Evolutionary conservation across 2,888 invertebrate genomes (phyloP).

Genomic region (Rhingia campestris): DNA sequence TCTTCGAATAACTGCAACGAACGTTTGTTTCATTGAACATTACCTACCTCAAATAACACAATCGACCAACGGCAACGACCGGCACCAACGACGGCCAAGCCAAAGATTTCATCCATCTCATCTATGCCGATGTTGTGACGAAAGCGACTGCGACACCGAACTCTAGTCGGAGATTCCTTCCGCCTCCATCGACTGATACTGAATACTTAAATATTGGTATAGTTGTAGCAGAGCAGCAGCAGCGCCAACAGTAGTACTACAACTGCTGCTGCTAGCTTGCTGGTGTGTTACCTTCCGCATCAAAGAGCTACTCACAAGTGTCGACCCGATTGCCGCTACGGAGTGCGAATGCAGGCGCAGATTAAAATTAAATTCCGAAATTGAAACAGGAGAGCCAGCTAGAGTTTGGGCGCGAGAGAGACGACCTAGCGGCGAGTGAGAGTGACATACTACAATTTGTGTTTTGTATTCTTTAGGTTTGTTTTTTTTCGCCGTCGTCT

Average conservation of each 20-base stretch:
- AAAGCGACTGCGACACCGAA: slow-evolving; percentile 33
- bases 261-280: slow-evolving; percentile 1
- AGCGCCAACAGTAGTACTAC: slow-evolving; percentile 16
- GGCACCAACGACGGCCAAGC: slow-evolving; percentile 17
- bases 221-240: slow-evolving; percentile 33
- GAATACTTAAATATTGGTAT: background rate
- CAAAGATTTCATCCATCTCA: slow-evolving; percentile 53
- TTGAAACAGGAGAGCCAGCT: slow-evolving; percentile 64
- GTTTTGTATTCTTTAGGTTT: slow-evolving; percentile 35
- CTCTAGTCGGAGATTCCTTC: slow-evolving; percentile 64
- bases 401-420: slow-evolving; percentile 70
- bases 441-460: slow-evolving; percentile 59
- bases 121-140: slow-evolving; percentile 50
- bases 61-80: slow-evolving; percentile 30
- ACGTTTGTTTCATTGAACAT: slow-evolving; percentile 27
- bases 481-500: slow-evolving; percentile 36
- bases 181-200: slow-evolving; percentile 23
- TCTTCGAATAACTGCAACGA: background rate
- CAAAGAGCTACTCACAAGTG: slow-evolving; percentile 64
- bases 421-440: slow-evolving; percentile 54
- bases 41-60: slow-evolving; percentile 64
- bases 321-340: slow-evolving; percentile 53
- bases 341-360: slow-evolving; percentile 71
- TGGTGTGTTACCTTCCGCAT: slow-evolving; percentile 61
- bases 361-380: slow-evolving; percentile 71